These are phyloP conservation scores for Caradrina kadenii DNA, from an alignment of 2,888 invertebrate species.

Conservation along the genomic window DNA sequence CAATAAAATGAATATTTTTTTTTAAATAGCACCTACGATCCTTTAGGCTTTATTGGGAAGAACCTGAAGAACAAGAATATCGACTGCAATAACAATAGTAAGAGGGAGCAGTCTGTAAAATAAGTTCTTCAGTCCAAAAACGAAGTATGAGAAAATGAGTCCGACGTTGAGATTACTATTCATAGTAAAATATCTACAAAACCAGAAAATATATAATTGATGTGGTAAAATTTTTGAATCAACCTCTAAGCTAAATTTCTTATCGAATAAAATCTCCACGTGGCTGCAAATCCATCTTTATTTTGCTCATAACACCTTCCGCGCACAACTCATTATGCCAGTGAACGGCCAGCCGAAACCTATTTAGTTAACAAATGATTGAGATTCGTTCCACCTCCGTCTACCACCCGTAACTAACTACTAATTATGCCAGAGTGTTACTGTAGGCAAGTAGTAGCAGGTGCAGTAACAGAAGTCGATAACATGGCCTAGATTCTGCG, in stretches of 20 bases:
- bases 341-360: slow-evolving; percentile 29
- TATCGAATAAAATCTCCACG: background rate
- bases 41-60: no score
- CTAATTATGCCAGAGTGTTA: slow-evolving; percentile 59
- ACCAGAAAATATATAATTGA: background rate
- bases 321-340: slow-evolving; percentile 35
- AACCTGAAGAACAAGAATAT: no score
- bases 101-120: background rate
- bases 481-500: slow-evolving; percentile 76
- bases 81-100: no score
- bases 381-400: slow-evolving; percentile 61
- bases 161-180: no score
- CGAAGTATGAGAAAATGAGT: background rate
- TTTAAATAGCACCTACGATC: background rate
- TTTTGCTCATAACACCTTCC: slow-evolving; percentile 31
- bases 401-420: slow-evolving; percentile 62
- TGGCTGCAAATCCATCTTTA: slow-evolving; percentile 27
- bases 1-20: slow-evolving; percentile 1
- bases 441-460: slow-evolving; percentile 60
- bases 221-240: background rate
- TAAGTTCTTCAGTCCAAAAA: no score
- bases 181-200: background rate
- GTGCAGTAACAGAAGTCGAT: slow-evolving; percentile 69
- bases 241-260: background rate
- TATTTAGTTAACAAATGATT: slow-evolving; percentile 67